Base-by-base conservation (phyloP, 1,140 invertebrate genomes). In the Camponotus vicinus region DNA sequence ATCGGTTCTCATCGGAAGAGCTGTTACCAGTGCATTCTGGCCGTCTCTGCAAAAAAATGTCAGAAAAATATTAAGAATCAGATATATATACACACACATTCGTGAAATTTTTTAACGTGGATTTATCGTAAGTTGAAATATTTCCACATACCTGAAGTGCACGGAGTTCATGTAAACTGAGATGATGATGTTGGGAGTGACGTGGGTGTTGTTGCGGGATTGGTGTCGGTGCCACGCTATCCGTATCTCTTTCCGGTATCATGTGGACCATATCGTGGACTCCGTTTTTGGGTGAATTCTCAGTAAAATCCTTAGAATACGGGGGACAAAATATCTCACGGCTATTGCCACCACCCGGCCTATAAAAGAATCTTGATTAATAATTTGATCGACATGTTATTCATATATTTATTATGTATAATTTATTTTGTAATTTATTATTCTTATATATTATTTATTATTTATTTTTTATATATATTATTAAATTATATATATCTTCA, bases 1-100 rank as follows among this genome's bases (percentile, higher is more conserved):
- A 98, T 40, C 98, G 96, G 93, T 98, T 98, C 94, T 98, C 98
- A 94, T 98, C 98, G 4, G 98, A 98, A 18, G 98, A 98, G 93
- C 98, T 98, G 93, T 98, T 97, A 34, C 96, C 96, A 66, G 96
- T 96, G 91, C 97, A 98, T 91, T 98, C 97, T 88, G 97, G 97
- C n/a, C 97, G 96, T 32, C 97, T 96, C 96, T 97, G 96, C 92
- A 84, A 88, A 71, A 86, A 34, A 45, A 37, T 21, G n/a, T n/a
- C 27, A 13, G 6, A 76, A 2, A 76, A 83, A 21, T 42, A 6
- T 59, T 73, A 82, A 9, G 37, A 83, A 64, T 77, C 40, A 42
- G 18, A 64, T 27, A 27, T 27, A 27, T 27, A 27, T 27, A 27
- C 27, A 34, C n/a, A 40, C 11, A 42, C n/a, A 40, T 8, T 6